A percentile compares a stretch with the other conserved stretches of the same genome.
phyloP scores from a whole-genome alignment of 2,113 vertebrate genomes.

The Boleophthalmus pectinirostris region DNA sequence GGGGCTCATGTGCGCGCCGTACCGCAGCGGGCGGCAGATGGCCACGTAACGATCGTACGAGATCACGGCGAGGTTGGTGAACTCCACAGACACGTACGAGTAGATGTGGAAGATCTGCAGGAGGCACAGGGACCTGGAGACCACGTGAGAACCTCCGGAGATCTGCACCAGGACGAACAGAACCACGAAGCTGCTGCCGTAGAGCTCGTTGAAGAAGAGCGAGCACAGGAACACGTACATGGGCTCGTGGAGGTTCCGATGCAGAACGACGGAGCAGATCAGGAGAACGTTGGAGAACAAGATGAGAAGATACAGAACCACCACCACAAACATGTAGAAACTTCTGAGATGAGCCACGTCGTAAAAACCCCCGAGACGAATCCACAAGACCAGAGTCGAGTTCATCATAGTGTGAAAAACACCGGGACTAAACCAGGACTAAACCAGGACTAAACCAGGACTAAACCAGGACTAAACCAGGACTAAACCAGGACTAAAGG shows the following conservation, averaged over 20 bases:
- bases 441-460: not conserved
- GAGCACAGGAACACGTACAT: constrained; percentile 69
- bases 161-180: constrained; percentile 30
- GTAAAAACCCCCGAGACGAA: not conserved
- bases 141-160: constrained; percentile 25
- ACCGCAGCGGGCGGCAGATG: constrained; percentile 44
- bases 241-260: constrained; percentile 65
- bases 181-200: constrained; percentile 34
- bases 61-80: constrained; percentile 47
- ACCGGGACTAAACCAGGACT: no score
- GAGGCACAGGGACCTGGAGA: constrained; percentile 34
- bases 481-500: no score
- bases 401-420: not conserved
- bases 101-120: constrained; percentile 66
- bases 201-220: constrained; percentile 59
- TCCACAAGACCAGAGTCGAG: not conserved
- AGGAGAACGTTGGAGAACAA: constrained; percentile 2
- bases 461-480: not conserved
- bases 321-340: not conserved
- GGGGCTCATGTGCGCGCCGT: not conserved
- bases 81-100: constrained; percentile 44
- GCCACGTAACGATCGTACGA: constrained; percentile 51
- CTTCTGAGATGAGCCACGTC: not conserved
- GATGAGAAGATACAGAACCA: constrained; percentile 4
- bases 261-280: constrained; percentile 49